These are phyloP conservation scores for Nasonovia ribisnigri DNA, from an alignment of 2,888 invertebrate genomes.

Conservation along the genomic window DNA sequence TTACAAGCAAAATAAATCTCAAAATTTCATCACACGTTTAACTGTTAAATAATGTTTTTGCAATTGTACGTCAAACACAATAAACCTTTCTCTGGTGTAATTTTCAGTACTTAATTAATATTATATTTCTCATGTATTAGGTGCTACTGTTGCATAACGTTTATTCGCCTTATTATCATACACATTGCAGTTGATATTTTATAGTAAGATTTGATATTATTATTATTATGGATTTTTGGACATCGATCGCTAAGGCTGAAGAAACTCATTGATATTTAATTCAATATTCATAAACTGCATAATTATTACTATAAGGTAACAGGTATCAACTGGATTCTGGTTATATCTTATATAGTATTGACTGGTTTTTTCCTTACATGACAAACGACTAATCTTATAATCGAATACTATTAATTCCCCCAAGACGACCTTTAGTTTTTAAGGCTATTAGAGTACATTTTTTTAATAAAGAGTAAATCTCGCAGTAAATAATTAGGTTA, in stretches of 20 bases:
- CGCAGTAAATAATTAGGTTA: not conserved
- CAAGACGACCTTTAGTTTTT: not conserved
- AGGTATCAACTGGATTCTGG: not conserved
- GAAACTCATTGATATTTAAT: not conserved
- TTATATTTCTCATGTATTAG: not conserved
- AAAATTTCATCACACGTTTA: slow-evolving; percentile 37
- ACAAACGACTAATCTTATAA: not conserved
- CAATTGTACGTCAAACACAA: slow-evolving; percentile 29
- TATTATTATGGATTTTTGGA: slow-evolving; percentile 6
- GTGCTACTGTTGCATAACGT: slow-evolving; percentile 28
- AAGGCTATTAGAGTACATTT: not conserved
- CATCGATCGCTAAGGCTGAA: not conserved
- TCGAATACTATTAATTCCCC: not conserved
- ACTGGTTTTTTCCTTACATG: slow-evolving; percentile 2
- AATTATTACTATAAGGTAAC: not conserved
- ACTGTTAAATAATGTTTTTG: not conserved
- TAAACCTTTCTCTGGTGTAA: slow-evolving; percentile 45
- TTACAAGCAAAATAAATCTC: slow-evolving; percentile 23
- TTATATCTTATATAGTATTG: not conserved
- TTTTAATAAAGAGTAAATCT: not conserved
- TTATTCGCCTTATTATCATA: not conserved
- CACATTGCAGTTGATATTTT: not conserved
- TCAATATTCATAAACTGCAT: not conserved
- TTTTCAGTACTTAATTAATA: slow-evolving; percentile 23
- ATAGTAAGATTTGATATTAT: not conserved